Evolutionary conservation across 2,888 invertebrate genomes (phyloP), one percentile per base, ranked within the genome.

Genomic region (Tanytarsus gracilentus): DNA sequence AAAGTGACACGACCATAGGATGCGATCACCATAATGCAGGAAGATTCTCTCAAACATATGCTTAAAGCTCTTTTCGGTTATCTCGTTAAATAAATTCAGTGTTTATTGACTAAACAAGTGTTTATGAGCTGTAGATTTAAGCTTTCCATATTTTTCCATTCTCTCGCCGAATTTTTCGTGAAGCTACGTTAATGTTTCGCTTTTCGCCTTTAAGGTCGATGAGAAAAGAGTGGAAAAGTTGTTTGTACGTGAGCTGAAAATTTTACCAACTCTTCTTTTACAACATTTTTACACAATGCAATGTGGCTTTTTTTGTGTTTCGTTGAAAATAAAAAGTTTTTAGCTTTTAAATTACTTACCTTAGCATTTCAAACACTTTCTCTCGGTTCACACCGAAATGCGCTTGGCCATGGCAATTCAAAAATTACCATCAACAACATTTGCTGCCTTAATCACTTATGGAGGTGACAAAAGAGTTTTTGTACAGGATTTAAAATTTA

Each of bases 41-140:
- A 26, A 48, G 48, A 50, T 50, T 26, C 25, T 50, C 26, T 50
- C n/a, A 9, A 27, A 51, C 51, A 51, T 21, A 14, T 29, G 51
- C 30, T 9, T 9, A 16, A 4, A 16, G n/a, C n/a, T n/a, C n/a
- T n/a, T n/a, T n/a, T n/a, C n/a, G n/a, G n/a, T n/a, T n/a, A 21
- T n/a, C 27, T 25, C 14, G 27, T 27, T 29, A 30, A 29, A 51
- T 29, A 25, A 18, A 51, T 51, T 51, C 51, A 30, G 51, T 51
- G 51, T 51, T 51, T 51, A 51, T 51, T 27, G 51, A 51, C 51
- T 51, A 14, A 8, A 51, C 14, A 16, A 51, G 30, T 51, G 51
- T 51, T 51, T 51, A 51, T 51, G 29, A n/a, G n/a, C n/a, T n/a
- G 51, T 27, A 30, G 51, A 51, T 51, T 51, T 51, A 27, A 51